These are phyloP conservation scores for Lepidurus packardi DNA, from an alignment of 1,140 invertebrate species.

Conservation along the genomic window DNA sequence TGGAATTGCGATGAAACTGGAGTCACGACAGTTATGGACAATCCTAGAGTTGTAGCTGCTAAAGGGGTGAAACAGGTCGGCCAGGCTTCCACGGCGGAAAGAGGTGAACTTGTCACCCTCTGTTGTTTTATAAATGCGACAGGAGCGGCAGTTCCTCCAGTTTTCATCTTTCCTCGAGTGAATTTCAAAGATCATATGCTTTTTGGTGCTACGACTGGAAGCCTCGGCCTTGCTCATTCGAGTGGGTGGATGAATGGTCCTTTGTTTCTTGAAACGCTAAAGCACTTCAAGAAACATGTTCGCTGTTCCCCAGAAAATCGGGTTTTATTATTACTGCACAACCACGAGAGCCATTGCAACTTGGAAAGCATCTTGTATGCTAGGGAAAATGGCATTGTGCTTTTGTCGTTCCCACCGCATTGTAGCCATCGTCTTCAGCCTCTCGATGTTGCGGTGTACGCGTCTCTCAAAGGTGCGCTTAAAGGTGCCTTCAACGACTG, in stretches of 20 bases:
- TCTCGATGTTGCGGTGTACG: slow-evolving; percentile 41
- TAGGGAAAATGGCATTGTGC: slow-evolving; percentile 56
- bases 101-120: too few relatives aligned
- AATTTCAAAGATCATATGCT: too few relatives aligned
- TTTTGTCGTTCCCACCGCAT: slow-evolving; percentile 42
- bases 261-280: slow-evolving; percentile 37
- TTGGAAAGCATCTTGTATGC: slow-evolving; percentile 34
- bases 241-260: slow-evolving; percentile 41
- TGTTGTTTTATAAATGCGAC: too few relatives aligned
- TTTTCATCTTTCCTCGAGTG: too few relatives aligned
- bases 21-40: too few relatives aligned
- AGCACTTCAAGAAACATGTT: slow-evolving; percentile 44
- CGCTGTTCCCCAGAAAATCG: slow-evolving; percentile 38
- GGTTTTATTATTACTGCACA: slow-evolving; percentile 37
- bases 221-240: slow-evolving; percentile 25
- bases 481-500: slow-evolving; percentile 39
- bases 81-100: too few relatives aligned
- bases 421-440: slow-evolving; percentile 42
- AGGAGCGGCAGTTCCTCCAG: too few relatives aligned
- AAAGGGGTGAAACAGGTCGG: too few relatives aligned
- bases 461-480: slow-evolving; percentile 42
- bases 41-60: too few relatives aligned
- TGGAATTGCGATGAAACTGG: slow-evolving; percentile 43
- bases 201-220: slow-evolving; percentile 43
- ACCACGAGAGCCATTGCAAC: slow-evolving; percentile 39